phyloP scores from a whole-genome alignment of 2,888 invertebrate species.

The Amphipyra berbera region DNA sequence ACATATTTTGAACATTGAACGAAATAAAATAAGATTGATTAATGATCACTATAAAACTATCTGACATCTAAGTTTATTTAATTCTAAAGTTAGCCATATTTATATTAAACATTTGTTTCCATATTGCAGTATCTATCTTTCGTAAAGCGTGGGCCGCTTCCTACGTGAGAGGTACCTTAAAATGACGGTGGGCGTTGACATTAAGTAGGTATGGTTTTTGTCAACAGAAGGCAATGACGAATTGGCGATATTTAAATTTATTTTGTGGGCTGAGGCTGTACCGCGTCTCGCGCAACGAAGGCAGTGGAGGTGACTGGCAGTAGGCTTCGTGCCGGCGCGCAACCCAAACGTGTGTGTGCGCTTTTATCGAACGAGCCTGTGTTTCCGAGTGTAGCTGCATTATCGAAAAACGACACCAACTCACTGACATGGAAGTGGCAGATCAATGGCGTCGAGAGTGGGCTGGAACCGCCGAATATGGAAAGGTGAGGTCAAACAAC shows the following conservation, averaged over 20 bases:
- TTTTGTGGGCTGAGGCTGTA: conserved; percentile 77
- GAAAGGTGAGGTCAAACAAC: conserved; percentile 78
- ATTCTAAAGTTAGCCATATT: conserved; percentile 28
- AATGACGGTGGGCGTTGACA: conserved; percentile 82
- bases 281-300: conserved; percentile 65
- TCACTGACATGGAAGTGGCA: conserved; percentile 83
- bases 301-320: conserved; percentile 57
- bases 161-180: conserved; percentile 74
- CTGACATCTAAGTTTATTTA: conserved; percentile 21
- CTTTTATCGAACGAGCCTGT: conserved; percentile 68
- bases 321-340: conserved; percentile 80
- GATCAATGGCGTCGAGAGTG: conserved; percentile 88
- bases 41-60: conserved; percentile 20
- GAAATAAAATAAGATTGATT: conserved; percentile 26
- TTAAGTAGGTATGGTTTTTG: conserved; percentile 83
- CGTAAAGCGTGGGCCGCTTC: conserved; percentile 76
- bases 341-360: conserved; percentile 75
- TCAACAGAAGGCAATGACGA: conserved; percentile 83
- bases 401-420: conserved; percentile 72
- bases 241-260: conserved; percentile 83
- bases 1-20: conserved; percentile 3
- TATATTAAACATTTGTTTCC: conserved; percentile 55
- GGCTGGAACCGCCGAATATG: conserved; percentile 87
- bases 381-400: conserved; percentile 86
- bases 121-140: conserved; percentile 62